phyloP scores from a whole-genome alignment of 2,113 vertebrate species.

The Grallaria varia region DNA sequence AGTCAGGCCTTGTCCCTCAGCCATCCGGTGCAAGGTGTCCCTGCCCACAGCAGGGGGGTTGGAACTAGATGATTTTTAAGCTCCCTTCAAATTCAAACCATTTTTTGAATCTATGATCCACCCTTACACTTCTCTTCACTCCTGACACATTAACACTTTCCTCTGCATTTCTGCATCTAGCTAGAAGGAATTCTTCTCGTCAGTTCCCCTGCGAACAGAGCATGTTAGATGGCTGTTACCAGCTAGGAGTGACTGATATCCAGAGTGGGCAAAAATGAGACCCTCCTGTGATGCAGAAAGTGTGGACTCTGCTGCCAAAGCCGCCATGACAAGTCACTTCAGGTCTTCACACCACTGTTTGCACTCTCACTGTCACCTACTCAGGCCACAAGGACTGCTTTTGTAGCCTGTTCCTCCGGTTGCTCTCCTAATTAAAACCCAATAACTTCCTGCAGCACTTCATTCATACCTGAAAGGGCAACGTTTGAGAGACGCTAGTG shows the following conservation, averaged over 20 bases:
- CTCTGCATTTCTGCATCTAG: not conserved
- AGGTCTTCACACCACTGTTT: not conserved
- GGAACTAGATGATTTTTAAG: not conserved
- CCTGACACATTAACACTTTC: not conserved
- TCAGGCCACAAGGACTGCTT: not conserved
- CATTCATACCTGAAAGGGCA: not conserved
- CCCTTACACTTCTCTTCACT: not conserved
- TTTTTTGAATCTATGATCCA: not conserved
- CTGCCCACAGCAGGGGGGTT: too few relatives aligned
- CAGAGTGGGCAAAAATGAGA: not conserved
- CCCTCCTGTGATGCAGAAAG: not conserved
- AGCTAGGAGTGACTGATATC: not conserved
- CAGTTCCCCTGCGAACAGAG: not conserved
- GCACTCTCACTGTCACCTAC: not conserved
- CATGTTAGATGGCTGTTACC: not conserved
- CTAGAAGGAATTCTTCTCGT: not conserved
- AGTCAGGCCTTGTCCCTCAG: not conserved
- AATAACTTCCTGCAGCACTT: not conserved
- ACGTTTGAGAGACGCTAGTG: not conserved
- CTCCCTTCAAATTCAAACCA: not conserved
- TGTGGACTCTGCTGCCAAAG: fast-evolving
- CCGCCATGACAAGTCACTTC: not conserved
- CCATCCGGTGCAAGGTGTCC: not conserved
- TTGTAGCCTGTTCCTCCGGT: not conserved
- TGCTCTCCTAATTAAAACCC: not conserved